Evolutionary conservation across 2,888 invertebrate species (phyloP).

Genomic region (Drosophila stalkeri): DNA sequence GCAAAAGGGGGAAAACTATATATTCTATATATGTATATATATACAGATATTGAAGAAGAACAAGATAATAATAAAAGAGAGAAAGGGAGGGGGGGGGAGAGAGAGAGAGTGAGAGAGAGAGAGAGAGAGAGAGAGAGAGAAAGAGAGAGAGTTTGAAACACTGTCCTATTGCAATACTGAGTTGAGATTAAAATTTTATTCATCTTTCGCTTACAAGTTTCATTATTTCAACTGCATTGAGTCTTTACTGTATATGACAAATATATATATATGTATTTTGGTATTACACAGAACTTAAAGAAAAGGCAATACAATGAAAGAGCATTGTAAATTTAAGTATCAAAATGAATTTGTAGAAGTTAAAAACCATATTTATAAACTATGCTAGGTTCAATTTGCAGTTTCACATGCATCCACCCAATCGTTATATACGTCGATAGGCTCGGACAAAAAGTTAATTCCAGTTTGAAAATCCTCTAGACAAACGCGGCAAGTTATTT

Average conservation of each 20-base stretch:
- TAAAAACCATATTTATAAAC: neutral
- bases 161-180: neutral
- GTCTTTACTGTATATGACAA: neutral
- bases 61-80: too few relatives aligned
- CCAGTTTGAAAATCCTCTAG: slow-evolving; percentile 98
- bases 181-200: neutral
- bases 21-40: too few relatives aligned
- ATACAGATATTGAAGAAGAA: too few relatives aligned
- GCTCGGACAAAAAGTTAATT: slow-evolving; percentile 98
- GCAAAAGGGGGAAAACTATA: too few relatives aligned
- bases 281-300: neutral
- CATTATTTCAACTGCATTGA: neutral
- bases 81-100: too few relatives aligned
- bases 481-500: slow-evolving; percentile 97
- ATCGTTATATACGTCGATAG: slow-evolving; percentile 99
- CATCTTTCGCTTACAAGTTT: neutral
- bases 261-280: neutral
- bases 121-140: too few relatives aligned
- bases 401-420: slow-evolving; percentile 99
- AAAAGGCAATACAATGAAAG: neutral
- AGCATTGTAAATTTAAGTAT: slow-evolving; percentile 6
- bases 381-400: slow-evolving; percentile 89
- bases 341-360: neutral
- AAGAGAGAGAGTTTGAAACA: neutral
- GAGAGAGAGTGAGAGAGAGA: too few relatives aligned